Base-by-base conservation (phyloP, 2,888 invertebrate species). In the Argyresthia albistria region DNA sequence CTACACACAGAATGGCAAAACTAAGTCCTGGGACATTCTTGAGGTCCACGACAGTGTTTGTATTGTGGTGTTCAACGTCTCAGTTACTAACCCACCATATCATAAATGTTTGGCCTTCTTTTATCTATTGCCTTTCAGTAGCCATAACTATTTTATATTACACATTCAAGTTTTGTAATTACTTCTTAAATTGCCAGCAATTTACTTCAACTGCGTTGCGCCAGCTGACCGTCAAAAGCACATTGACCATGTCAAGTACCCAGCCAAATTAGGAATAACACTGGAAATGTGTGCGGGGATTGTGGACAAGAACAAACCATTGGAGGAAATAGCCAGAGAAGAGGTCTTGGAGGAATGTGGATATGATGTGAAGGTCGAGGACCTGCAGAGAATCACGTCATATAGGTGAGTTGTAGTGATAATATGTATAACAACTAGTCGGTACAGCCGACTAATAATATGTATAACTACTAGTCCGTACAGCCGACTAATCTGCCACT, bases 331-430 rank as follows among this genome's bases (percentile, higher is more conserved):
- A 51, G 97, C 97, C 0, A 89, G 89, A 54, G 96, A 95, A 62
- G 99, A 99, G 74, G 89, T 97, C 2, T 68, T 94, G 4, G 99
- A 99, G 73, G 98, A 99, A 73, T 97, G 97, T 75, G 99, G 99
- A 0, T 99, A 97, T 78, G 90, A 95, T 69, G 95, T 97, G 0
- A 90, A 93, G 0, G 54, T 91, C 0, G 80, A 86, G 0, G 82
- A 89, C 14, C 84, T 96, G 55, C 84, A 92, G 45, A 87, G 89
- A 81, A 87, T 96, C 49, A 88, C 91, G 56, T 89, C 91, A 4
- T 95, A 91, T 66, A 90, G 93, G 92, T 93, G 63, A 43, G 37
- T n/a, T n/a, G n/a, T n/a, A n/a, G n/a, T n/a, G n/a, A n/a, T n/a
- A n/a, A n/a, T n/a, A n/a, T n/a, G n/a, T n/a, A n/a, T n/a, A n/a